phyloP scores from a whole-genome alignment of 2,797 vertebrate genomes.

The Morelia viridis region DNA sequence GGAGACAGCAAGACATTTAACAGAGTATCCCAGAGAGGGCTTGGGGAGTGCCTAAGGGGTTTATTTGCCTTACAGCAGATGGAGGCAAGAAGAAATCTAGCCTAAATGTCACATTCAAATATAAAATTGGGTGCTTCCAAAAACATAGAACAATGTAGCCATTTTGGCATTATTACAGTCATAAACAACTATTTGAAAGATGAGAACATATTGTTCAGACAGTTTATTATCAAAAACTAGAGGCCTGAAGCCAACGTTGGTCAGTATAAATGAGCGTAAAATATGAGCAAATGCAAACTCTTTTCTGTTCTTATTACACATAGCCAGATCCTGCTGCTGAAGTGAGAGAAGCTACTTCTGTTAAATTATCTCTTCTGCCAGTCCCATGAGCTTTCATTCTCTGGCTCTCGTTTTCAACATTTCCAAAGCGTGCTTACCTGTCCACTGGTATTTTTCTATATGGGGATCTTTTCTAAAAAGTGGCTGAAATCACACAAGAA shows the following conservation, averaged over 20 bases:
- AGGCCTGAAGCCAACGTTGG: background rate
- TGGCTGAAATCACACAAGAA: too few species aligned
- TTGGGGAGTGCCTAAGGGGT: background rate
- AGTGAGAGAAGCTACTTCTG: background rate
- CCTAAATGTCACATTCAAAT: conserved; percentile 33
- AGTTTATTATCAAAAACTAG: background rate
- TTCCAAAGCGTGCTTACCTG: background rate
- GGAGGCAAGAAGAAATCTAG: conserved; percentile 16
- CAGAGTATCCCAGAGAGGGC: conserved; percentile 1
- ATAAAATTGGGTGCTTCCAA: background rate
- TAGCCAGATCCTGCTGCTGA: background rate
- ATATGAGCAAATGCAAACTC: background rate
- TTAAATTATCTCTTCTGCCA: background rate
- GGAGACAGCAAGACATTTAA: conserved; percentile 30
- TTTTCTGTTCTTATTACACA: background rate
- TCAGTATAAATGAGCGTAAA: background rate
- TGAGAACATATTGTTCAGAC: conserved; percentile 8
- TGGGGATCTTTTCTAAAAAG: too few species aligned
- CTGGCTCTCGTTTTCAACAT: background rate
- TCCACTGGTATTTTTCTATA: too few species aligned
- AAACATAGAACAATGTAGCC: background rate
- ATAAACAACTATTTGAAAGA: background rate
- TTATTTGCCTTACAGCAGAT: conserved; percentile 14
- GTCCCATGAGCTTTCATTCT: background rate
- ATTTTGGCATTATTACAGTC: background rate